phyloP scores from a whole-genome alignment of 1,140 invertebrate species.

The Drosophila bifasciata region DNA sequence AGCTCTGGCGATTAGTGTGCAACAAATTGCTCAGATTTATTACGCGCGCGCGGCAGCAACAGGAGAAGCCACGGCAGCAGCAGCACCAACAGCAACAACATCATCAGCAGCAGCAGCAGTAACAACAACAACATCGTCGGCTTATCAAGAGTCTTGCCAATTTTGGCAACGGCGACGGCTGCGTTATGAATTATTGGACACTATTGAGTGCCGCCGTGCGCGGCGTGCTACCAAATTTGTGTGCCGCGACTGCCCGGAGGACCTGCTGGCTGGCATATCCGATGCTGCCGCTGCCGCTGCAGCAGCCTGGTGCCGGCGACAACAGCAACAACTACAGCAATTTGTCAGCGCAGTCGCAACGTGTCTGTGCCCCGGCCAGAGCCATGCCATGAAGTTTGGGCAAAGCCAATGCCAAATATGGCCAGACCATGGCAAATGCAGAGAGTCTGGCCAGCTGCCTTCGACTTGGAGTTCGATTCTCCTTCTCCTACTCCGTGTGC shows the following conservation, averaged over 20 bases:
- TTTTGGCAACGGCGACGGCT: conserved; percentile 69
- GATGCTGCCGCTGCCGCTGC: conserved; percentile 39
- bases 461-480: not conserved
- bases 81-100: conserved; percentile 10
- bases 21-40: conserved; percentile 81
- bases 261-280: conserved; percentile 54
- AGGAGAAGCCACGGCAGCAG: conserved; percentile 16
- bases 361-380: conserved; percentile 46
- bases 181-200: conserved; percentile 81
- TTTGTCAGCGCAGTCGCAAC: conserved; percentile 73
- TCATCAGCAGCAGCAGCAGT: conserved; percentile 6
- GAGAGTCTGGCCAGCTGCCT: conserved; percentile 56
- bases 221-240: conserved; percentile 79
- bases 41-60: conserved; percentile 65
- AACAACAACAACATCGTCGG: conserved; percentile 34
- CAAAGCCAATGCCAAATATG: conserved; percentile 82
- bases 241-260: conserved; percentile 71
- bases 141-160: conserved; percentile 74
- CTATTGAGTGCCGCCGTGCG: conserved; percentile 78
- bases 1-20: conserved; percentile 70
- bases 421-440: conserved; percentile 59
- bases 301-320: conserved; percentile 27
- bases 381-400: conserved; percentile 52
- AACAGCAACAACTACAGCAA: conserved; percentile 61
- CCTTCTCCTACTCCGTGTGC: conserved; percentile 1